A percentile compares a stretch with the other conserved stretches of the same genome.
phyloP scores from a whole-genome alignment of 2,797 vertebrate genomes.

The Phalloptychus januarius region DNA sequence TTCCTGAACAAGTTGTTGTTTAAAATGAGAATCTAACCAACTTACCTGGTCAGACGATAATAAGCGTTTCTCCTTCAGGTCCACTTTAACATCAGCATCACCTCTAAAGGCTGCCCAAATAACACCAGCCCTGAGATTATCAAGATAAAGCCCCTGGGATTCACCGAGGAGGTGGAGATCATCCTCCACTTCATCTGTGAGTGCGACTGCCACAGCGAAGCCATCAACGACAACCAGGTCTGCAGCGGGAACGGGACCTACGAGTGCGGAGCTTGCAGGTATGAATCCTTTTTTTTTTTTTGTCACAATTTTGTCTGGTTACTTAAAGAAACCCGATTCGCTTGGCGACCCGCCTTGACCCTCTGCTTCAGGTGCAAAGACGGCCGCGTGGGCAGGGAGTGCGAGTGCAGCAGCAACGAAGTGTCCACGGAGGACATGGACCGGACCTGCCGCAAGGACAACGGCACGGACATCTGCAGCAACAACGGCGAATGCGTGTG shows the following conservation, averaged over 20 bases:
- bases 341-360: not conserved
- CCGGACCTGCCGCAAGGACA: conserved; percentile 91
- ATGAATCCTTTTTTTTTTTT: conserved; percentile 28
- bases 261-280: conserved; percentile 98
- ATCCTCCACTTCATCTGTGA: conserved; percentile 91
- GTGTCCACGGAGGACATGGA: conserved; percentile 96
- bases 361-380: conserved; percentile 86
- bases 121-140: conserved; percentile 83
- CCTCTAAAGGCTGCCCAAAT: conserved; percentile 90
- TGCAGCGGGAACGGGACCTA: conserved; percentile 94
- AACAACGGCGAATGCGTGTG: conserved; percentile 98
- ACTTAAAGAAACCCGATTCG: not conserved
- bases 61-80: conserved; percentile 79
- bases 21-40: no score
- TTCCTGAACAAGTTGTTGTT: no score
- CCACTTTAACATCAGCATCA: conserved; percentile 91
- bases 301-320: not conserved
- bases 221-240: conserved; percentile 77
- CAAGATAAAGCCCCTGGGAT: conserved; percentile 95
- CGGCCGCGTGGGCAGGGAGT: conserved; percentile 90
- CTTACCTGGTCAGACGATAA: not conserved
- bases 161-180: conserved; percentile 95
- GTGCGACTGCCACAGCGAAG: conserved; percentile 88
- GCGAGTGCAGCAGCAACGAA: conserved; percentile 96
- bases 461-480: conserved; percentile 94